Base-by-base conservation (phyloP, 2,797 vertebrate genomes). In the Sphenodon punctatus region DNA sequence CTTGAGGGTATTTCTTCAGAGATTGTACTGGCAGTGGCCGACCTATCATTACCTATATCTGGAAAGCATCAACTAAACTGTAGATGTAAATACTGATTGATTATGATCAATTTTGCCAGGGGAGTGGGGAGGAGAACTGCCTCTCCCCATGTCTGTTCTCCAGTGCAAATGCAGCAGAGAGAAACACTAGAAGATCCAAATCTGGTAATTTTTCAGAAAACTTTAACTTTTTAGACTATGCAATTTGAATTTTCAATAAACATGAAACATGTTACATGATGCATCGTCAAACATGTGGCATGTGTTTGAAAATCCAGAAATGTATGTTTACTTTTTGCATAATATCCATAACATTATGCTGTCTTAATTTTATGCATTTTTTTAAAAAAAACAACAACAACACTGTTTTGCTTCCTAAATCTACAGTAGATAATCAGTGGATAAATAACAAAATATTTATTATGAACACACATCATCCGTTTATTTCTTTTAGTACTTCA, bases 341-440 rank as follows among this genome's bases (percentile, higher is more conserved):
- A n/a, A n/a, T n/a, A n/a, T n/a, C n/a, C n/a, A n/a, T n/a, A n/a
- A n/a, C 13, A 20, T 83, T 6, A 38, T 66, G 81, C 78, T 86
- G 22, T 74, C 8, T 78, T 25, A 1, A 4, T n/a, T 53, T 78
- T 66, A 38, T 78, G 10, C 73, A 59, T 36, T 69, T 67, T 69
- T 75, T 11, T 25, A 20, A 69, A 67, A 78, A 67, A 68, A 39
- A 82, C 78, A 87, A 76, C 63, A 78, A 8, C 51, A n/a, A 53
- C 55, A 67, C 66, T 64, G 17, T 71, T 77, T 83, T 79, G 79
- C 78, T 86, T 46, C 27, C 84, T 82, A 89, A 82, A 86, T 67
- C 17, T 71, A 38, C 36, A 1, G 0, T 17, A 64, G 36, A 7
- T 76, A n/a, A 41, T 78, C 82, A 88, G 79, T 81, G 85, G 82